Conservation (phyloP, 2,888 invertebrate species). For the Athetis lepigone region DNA sequence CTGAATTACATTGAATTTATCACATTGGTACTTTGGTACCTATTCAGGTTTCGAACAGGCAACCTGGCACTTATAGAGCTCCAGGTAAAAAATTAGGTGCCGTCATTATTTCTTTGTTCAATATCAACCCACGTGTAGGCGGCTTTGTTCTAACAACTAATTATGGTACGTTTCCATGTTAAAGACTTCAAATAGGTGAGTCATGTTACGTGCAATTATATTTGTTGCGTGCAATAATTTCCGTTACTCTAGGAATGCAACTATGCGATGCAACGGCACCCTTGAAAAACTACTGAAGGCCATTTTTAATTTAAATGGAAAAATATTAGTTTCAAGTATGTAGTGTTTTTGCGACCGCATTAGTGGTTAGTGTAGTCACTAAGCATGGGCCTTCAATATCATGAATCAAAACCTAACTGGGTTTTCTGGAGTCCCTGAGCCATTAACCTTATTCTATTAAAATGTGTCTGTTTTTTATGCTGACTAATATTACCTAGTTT, state of each 20-base stretch:
- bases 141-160: conserved; percentile 50
- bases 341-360: not conserved
- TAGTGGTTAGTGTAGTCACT: not conserved
- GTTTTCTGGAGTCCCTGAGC: conserved; percentile 2
- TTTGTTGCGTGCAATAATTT: conserved; percentile 46
- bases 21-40: conserved; percentile 4
- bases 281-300: conserved; percentile 30
- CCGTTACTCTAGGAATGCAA: conserved; percentile 48
- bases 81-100: conserved; percentile 24
- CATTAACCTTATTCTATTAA: not conserved
- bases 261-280: conserved; percentile 23
- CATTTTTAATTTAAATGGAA: conserved; percentile 9
- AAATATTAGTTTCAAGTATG: not conserved
- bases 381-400: not conserved
- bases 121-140: conserved; percentile 28
- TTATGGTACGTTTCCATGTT: conserved; percentile 51
- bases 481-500: too few relatives aligned
- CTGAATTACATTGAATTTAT: conserved; percentile 11
- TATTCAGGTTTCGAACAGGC: conserved; percentile 14
- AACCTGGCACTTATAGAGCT: conserved; percentile 11
- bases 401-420: conserved; percentile 17
- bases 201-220: conserved; percentile 54
- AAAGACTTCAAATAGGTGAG: conserved; percentile 45
- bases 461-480: too few relatives aligned
- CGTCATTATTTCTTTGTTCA: conserved; percentile 43